Evolutionary conservation across 2,797 vertebrate genomes (phyloP).

Genomic region (Artibeus lituratus): DNA sequence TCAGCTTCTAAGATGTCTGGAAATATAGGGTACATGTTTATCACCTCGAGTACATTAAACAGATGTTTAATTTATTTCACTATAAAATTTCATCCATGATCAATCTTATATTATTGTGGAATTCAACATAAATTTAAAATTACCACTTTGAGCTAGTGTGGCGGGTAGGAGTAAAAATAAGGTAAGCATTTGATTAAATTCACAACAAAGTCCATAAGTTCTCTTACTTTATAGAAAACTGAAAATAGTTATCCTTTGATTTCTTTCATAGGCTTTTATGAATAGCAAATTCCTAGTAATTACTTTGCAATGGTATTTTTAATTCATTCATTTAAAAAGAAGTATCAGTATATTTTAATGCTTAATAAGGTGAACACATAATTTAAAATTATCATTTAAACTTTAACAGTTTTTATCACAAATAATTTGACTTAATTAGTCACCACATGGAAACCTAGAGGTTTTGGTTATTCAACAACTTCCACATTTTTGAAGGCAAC

Average conservation of each 20-base stretch:
- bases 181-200: constrained; percentile 6
- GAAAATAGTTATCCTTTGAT: constrained; percentile 2
- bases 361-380: not conserved
- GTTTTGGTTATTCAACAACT: not conserved
- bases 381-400: not conserved
- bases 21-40: not conserved
- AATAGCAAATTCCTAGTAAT: not conserved
- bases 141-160: not conserved
- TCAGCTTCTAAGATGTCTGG: not conserved
- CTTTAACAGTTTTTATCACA: not conserved
- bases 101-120: not conserved
- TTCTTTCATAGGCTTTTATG: not conserved
- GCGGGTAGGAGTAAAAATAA: not conserved
- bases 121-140: constrained; percentile 18
- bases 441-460: not conserved
- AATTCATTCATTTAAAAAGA: not conserved
- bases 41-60: not conserved
- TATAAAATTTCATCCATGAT: not conserved
- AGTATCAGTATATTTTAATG: not conserved
- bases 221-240: not conserved
- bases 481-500: not conserved
- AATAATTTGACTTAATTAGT: not conserved
- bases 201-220: not conserved
- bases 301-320: constrained; percentile 22
- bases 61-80: not conserved